Evolutionary conservation across 2,797 vertebrate species (phyloP).

Genomic region (Anableps anableps): DNA sequence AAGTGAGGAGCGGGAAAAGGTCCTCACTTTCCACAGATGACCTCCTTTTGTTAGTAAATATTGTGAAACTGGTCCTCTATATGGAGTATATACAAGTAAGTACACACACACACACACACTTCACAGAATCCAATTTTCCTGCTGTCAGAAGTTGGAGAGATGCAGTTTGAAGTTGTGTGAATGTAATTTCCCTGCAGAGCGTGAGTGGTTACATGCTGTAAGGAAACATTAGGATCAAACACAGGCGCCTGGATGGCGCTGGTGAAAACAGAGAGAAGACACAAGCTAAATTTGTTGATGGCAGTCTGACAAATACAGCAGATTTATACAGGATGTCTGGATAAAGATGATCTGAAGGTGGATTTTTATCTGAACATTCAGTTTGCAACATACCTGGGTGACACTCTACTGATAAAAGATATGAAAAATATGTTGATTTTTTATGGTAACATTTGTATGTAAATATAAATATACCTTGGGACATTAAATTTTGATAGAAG

Average conservation of each 20-base stretch:
- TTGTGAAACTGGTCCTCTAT: too few species aligned
- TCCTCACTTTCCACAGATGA: too few species aligned
- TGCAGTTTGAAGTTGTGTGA: slow-evolving; percentile 59
- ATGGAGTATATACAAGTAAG: too few species aligned
- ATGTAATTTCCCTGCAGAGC: slow-evolving; percentile 75
- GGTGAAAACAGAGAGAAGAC: slow-evolving; percentile 13
- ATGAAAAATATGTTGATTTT: not conserved
- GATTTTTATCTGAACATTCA: not conserved
- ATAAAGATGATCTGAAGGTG: not conserved
- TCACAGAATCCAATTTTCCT: slow-evolving; percentile 69
- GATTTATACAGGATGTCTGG: not conserved
- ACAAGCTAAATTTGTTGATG: not conserved
- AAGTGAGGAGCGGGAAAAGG: too few species aligned
- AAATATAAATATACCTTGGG: not conserved
- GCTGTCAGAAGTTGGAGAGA: slow-evolving; percentile 68
- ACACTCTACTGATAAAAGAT: not conserved
- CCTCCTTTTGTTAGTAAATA: too few species aligned
- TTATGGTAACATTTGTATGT: not conserved
- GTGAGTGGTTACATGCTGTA: slow-evolving; percentile 55
- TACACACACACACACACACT: too few species aligned
- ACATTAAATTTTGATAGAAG: too few species aligned
- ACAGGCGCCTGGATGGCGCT: slow-evolving; percentile 15
- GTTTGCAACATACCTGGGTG: not conserved
- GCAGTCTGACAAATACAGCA: not conserved
- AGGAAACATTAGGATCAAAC: slow-evolving; percentile 68